Evolutionary conservation across 2,113 vertebrate genomes (phyloP), one percentile per base, ranked within the genome.

Genomic region (Otocyon megalotis): DNA sequence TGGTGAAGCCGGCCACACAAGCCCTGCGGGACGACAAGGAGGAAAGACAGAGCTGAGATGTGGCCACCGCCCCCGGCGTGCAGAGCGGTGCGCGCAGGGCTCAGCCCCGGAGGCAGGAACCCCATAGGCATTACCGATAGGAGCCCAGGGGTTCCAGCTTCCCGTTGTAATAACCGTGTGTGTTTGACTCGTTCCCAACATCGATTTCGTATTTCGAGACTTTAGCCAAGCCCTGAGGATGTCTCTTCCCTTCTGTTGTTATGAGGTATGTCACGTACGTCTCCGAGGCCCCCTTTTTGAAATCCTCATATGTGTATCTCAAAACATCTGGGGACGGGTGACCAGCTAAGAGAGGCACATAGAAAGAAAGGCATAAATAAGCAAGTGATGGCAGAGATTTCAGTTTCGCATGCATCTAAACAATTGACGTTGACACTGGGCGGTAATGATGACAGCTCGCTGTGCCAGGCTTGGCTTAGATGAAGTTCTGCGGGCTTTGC

Each of bases 1-100:
- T 96, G 95, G 99, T 99, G 97, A 99, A 99, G 94, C 98, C 99
- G 10, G 99, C 98, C 97, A 99, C 97, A 60, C 96, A 98, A 7
- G 98, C 98, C 96, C 98, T 99, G 97, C 0, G 30, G 86, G 32
- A 22, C 8, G 37, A 97, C 50, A 97, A 32, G 54, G 74, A 58
- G 37, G 60, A 43, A 10, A n/a, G 85, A 79, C 3, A 50, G 0
- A 67, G 37, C 35, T 81, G 58, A 96, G 17, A 83, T 0, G 0
- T 0, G 19, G n/a, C 77, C 53, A 14, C 28, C 1, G 1, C 13
- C 6, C 3, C 20, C 20, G 35, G 35, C 56, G 4, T 0, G 1
- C 0, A 22, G 3, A 53, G 71, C 30, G 62, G 1, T 0, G 19
- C 0, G 1, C 54, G 4, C 0, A 0, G n/a, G 26, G 35, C 71